These are phyloP conservation scores for Coracopsis vasa DNA, from an alignment of 2,113 vertebrate species.

Conservation along the genomic window DNA sequence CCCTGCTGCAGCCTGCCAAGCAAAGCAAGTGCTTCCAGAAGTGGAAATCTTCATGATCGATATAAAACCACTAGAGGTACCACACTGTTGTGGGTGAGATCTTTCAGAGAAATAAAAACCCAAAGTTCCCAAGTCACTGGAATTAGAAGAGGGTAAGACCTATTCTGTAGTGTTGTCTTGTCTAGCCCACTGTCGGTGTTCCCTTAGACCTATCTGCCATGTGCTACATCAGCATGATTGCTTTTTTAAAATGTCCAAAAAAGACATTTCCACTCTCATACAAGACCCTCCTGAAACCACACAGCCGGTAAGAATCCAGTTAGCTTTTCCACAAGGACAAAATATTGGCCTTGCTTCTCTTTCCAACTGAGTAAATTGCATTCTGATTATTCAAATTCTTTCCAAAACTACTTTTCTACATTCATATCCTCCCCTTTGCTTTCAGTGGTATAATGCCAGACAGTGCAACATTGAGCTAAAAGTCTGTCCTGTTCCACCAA, in stretches of 20 bases:
- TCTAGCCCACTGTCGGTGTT: background rate
- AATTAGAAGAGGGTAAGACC: background rate
- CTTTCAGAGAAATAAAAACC: background rate
- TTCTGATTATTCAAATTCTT: background rate
- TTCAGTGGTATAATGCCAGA: background rate
- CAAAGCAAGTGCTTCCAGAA: constrained; percentile 20
- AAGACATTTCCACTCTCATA: background rate
- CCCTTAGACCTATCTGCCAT: background rate
- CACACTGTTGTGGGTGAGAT: background rate
- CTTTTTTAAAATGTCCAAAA: background rate
- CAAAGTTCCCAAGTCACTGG: background rate
- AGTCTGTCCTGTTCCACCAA: background rate
- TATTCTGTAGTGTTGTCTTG: background rate
- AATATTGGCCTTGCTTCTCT: background rate
- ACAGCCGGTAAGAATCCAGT: background rate
- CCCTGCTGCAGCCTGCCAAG: constrained; percentile 16
- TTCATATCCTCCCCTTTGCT: background rate
- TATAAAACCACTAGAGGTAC: background rate
- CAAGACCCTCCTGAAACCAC: background rate
- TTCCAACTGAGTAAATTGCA: background rate
- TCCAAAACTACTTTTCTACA: background rate
- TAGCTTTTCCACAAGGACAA: background rate
- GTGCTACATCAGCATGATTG: background rate
- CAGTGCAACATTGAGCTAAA: background rate
- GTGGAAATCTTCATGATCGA: constrained; percentile 27